Conservation (phyloP, 2,113 vertebrate species). For the Hemichromis elongatus region DNA sequence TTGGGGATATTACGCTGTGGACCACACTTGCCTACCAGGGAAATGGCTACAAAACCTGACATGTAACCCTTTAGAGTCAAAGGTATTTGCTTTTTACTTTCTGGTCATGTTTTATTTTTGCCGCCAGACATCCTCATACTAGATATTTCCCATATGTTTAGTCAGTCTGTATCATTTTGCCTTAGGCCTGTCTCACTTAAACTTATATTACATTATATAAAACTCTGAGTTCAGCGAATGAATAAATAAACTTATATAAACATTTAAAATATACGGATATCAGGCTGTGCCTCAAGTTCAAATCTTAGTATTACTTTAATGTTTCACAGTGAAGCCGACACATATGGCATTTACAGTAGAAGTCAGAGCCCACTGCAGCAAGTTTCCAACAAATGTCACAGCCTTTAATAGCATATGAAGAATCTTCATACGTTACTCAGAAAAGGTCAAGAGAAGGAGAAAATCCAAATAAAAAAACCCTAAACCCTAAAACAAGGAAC, state of each 20-base stretch:
- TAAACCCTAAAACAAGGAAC: background rate
- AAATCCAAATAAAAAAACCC: background rate
- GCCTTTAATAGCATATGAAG: constrained; percentile 6
- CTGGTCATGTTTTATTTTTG: background rate
- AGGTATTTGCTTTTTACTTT: background rate
- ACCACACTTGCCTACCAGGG: background rate
- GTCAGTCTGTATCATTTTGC: background rate
- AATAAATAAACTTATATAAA: too few relatives aligned
- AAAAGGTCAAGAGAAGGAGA: constrained; percentile 6
- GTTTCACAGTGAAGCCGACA: background rate
- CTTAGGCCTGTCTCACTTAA: background rate
- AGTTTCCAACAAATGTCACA: background rate
- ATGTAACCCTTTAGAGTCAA: background rate
- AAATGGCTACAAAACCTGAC: background rate
- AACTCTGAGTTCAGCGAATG: too few relatives aligned
- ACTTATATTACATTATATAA: background rate
- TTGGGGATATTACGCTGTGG: background rate
- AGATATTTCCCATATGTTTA: background rate
- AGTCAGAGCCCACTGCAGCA: background rate
- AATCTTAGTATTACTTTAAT: background rate
- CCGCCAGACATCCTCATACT: background rate
- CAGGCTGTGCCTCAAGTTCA: background rate
- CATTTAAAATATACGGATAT: background rate
- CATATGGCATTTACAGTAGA: background rate
- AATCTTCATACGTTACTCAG: background rate